A percentile compares a stretch with the other conserved stretches of the same genome.
These are phyloP conservation scores for Choristoneura rosaceana DNA, from an alignment of 2,888 invertebrate species.

Conservation along the genomic window DNA sequence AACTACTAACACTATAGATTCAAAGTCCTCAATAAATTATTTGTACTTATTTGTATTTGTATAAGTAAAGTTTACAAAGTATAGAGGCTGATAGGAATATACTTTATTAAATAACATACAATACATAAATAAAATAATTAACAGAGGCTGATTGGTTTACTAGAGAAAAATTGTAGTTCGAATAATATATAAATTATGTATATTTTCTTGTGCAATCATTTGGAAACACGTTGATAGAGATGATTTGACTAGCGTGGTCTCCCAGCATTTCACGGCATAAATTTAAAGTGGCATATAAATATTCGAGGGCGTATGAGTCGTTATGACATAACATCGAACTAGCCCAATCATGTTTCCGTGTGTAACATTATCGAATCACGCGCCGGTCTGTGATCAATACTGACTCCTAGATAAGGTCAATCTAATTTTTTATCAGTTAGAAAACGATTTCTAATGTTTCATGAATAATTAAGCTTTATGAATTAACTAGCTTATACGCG, in stretches of 20 bases:
- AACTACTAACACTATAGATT: too few species aligned
- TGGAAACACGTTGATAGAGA: too few species aligned
- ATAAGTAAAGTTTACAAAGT: too few species aligned
- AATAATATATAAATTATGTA: too few species aligned
- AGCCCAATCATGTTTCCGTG: conserved; percentile 23
- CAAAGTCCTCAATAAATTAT: too few species aligned
- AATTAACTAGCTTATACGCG: too few species aligned
- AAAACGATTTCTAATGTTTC: not conserved
- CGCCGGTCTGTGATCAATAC: conserved; percentile 16
- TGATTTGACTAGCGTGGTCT: conserved; percentile 2
- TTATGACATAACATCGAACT: conserved; percentile 29
- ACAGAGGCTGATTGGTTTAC: too few species aligned
- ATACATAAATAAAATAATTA: too few species aligned
- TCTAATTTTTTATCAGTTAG: conserved; percentile 8
- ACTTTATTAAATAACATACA: too few species aligned
- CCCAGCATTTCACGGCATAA: not conserved
- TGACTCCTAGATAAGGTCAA: conserved; percentile 24
- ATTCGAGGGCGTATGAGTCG: conserved; percentile 3
- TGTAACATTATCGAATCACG: conserved; percentile 27
- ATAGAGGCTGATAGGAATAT: too few species aligned
- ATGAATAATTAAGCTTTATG: not conserved
- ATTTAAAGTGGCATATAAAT: conserved; percentile 6
- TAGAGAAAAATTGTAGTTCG: too few species aligned
- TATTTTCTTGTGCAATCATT: not conserved
- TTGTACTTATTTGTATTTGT: too few species aligned